These are phyloP conservation scores for Eupithecia dodoneata DNA, from an alignment of 2,888 invertebrate species.

Conservation along the genomic window DNA sequence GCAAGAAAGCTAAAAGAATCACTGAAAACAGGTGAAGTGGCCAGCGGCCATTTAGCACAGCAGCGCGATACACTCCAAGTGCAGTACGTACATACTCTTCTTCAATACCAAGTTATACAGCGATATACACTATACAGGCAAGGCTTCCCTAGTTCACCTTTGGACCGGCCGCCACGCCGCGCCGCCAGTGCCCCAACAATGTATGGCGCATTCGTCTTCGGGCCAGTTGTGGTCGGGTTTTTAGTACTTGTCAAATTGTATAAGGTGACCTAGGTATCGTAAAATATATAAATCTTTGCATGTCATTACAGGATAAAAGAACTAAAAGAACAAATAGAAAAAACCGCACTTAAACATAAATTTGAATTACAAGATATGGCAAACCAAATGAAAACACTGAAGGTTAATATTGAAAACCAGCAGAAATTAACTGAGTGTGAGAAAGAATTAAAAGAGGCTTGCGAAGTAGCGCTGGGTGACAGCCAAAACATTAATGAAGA, in stretches of 20 bases:
- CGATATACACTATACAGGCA: neutral
- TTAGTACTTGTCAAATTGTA: neutral
- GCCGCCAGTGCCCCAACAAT: no score
- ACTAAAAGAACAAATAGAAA: constrained; percentile 68
- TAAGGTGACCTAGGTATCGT: neutral
- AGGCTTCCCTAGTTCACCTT: no score
- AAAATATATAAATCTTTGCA: neutral
- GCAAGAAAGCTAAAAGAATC: constrained; percentile 77
- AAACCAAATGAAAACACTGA: constrained; percentile 63
- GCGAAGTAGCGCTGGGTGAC: constrained; percentile 48
- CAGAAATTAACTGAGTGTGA: constrained; percentile 53
- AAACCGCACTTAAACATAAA: constrained; percentile 61
- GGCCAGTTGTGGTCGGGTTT: neutral
- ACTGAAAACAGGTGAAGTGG: constrained; percentile 74
- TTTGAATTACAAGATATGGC: constrained; percentile 60
- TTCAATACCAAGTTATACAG: neutral
- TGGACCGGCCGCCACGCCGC: no score
- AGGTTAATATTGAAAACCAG: constrained; percentile 60
- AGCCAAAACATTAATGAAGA: constrained; percentile 60
- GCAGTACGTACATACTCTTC: constrained; percentile 59
- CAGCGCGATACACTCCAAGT: constrained; percentile 68
- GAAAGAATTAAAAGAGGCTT: constrained; percentile 57
- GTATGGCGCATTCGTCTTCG: no score
- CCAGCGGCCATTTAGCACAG: constrained; percentile 67
- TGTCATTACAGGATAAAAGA: constrained; percentile 56